A percentile compares a stretch with the other conserved stretches of the same genome.
phyloP scores from a whole-genome alignment of 2,113 vertebrate genomes.

The Morphnarchus princeps region DNA sequence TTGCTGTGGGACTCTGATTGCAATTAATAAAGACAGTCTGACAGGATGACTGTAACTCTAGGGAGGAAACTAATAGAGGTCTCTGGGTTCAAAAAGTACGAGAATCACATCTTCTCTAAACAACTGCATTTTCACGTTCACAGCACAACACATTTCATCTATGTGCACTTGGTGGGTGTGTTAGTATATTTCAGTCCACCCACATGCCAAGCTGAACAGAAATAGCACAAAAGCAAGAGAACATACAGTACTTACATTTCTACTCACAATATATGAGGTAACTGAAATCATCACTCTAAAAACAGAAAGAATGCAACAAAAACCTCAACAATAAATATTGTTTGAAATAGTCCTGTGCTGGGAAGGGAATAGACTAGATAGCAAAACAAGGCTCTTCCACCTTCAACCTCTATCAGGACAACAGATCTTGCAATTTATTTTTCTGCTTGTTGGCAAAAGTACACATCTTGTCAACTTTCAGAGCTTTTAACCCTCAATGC shows the following conservation, averaged over 20 bases:
- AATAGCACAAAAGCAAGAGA: constrained; percentile 64
- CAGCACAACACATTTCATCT: constrained; percentile 59
- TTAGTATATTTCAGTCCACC: constrained; percentile 61
- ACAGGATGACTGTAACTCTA: not conserved
- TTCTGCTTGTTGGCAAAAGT: not conserved
- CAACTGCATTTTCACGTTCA: constrained; percentile 53
- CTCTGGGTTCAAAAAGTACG: constrained; percentile 5
- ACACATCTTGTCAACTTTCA: not conserved
- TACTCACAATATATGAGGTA: constrained; percentile 41
- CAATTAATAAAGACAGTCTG: not conserved
- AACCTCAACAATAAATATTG: not conserved
- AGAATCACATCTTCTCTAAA: constrained; percentile 37
- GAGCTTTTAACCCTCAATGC: not conserved
- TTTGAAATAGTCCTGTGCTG: not conserved
- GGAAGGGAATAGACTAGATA: not conserved
- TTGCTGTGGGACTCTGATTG: not conserved
- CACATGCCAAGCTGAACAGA: constrained; percentile 58
- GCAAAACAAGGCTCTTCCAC: not conserved
- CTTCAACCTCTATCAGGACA: not conserved
- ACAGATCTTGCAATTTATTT: not conserved
- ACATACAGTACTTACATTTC: constrained; percentile 62
- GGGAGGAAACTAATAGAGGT: not conserved
- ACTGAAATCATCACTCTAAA: constrained; percentile 42
- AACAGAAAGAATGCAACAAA: not conserved
- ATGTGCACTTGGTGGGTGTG: constrained; percentile 54